Base-by-base conservation (phyloP, 1,140 invertebrate species). In the Saccostrea cuccullata region DNA sequence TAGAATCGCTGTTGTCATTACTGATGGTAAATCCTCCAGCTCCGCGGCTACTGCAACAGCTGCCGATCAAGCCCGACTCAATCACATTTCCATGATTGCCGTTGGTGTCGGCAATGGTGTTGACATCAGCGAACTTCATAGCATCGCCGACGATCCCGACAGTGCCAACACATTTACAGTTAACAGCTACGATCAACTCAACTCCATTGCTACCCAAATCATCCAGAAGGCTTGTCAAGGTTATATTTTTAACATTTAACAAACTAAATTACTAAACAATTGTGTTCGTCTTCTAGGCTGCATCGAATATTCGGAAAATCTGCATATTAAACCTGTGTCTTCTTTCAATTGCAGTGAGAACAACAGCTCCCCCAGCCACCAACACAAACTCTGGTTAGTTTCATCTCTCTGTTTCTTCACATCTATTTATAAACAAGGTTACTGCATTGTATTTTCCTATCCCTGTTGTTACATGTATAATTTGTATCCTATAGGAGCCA, bases 101-200 rank as follows among this genome's bases (percentile, higher is more conserved):
- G 89, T 94, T 36, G 93, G 93, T 55, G 91, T 94, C n/a, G 93
- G 93, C 55, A 84, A 30, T n/a, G 91, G 91, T 13, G 90, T 93
- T 9, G 90, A 92, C 83, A 30, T 73, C 23, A 87, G 89, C 58
- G 93, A 93, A 60, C 90, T 93, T n/a, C 73, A 92, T 55, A 85
- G 82, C 84, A 93, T 93, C 60, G 93, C 92, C 36, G 89, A 92
- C 64, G 84, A 92, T 56, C 92, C 92, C 12, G 91, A 91, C 67
- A 89, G 82, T 17, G 36, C 86, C 0, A 90, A 93, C 87, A 90
- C 92, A 9, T 92, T 93, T 88, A 90, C 84, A 13, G 91, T 92
- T 36, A 88, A n/a, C 84, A 90, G 87, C 86, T 92, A 89, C 86
- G 91, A 91, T 84, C 90, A 92, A 47, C 90, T 93, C 8, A 47